Percentiles rank a stretch among this genome's conserved stretches.
phyloP scores from a whole-genome alignment of 1,140 invertebrate species.

The Anastrepha ludens region DNA sequence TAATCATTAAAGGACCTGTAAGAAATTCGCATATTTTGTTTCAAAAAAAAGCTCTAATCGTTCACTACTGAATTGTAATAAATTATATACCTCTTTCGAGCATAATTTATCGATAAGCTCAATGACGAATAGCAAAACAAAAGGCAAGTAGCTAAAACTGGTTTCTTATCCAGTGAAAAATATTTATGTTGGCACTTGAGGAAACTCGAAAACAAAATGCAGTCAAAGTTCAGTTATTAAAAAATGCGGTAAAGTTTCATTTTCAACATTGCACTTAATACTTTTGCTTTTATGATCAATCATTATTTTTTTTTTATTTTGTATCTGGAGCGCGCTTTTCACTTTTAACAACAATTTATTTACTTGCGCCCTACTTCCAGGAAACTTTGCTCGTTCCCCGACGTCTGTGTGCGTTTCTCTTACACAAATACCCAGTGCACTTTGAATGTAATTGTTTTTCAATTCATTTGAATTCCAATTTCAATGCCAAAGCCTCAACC shows the following conservation, averaged over 20 bases:
- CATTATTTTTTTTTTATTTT: too few species aligned
- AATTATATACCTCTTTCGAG: neutral
- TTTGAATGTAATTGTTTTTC: neutral
- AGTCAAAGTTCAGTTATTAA: too few species aligned
- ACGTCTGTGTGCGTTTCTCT: neutral
- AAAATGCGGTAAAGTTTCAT: neutral
- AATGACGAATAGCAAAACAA: neutral
- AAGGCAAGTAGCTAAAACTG: neutral
- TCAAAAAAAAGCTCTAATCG: neutral
- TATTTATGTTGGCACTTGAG: too few species aligned
- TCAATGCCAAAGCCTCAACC: neutral
- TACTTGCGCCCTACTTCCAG: neutral
- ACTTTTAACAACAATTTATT: neutral
- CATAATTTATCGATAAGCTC: too few species aligned
- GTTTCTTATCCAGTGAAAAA: neutral
- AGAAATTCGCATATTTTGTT: neutral
- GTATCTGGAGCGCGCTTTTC: neutral
- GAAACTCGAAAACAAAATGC: neutral
- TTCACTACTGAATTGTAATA: neutral
- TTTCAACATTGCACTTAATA: neutral
- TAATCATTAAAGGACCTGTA: too few species aligned
- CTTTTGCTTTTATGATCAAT: too few species aligned
- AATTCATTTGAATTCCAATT: conserved; percentile 23
- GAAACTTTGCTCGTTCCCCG: neutral
- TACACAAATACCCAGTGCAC: neutral